Evolutionary conservation across 2,888 invertebrate genomes (phyloP).

Genomic region (Gymnoscelis rufifasciata): DNA sequence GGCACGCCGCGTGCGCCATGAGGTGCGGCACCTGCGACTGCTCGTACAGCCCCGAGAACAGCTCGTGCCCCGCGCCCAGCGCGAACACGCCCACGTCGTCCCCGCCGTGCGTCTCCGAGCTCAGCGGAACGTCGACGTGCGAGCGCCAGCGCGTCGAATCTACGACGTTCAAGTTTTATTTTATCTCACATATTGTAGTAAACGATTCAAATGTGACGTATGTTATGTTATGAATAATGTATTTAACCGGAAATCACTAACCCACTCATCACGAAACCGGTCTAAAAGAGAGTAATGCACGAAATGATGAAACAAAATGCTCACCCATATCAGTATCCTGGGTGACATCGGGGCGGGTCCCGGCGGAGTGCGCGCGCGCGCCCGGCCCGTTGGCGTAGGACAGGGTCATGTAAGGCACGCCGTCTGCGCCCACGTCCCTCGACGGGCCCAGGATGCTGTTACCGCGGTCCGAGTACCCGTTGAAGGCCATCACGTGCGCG

Average conservation of each 20-base stretch:
- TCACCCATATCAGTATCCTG: slow-evolving; percentile 55
- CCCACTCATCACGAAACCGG: too few relatives aligned
- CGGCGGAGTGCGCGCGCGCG: slow-evolving; percentile 79
- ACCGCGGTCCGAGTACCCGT: slow-evolving; percentile 1
- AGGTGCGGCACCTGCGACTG: slow-evolving; percentile 88
- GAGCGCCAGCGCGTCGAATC: slow-evolving; percentile 38
- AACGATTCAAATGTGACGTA: too few relatives aligned
- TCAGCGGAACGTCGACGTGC: slow-evolving; percentile 75
- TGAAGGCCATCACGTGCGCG: slow-evolving; percentile 83
- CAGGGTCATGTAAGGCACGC: slow-evolving; percentile 75
- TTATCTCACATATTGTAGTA: too few relatives aligned
- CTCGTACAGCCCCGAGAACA: slow-evolving; percentile 87
- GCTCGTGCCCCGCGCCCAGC: slow-evolving; percentile 84
- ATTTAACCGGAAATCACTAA: too few relatives aligned
- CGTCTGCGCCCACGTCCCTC: slow-evolving; percentile 49
- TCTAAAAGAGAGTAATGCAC: too few relatives aligned
- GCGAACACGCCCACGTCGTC: slow-evolving; percentile 89
- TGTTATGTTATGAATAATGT: too few relatives aligned
- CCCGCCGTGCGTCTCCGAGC: slow-evolving; percentile 84
- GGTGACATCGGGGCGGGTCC: slow-evolving; percentile 68
- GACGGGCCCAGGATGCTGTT: slow-evolving; percentile 1
- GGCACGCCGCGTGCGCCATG: slow-evolving; percentile 84
- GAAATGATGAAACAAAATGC: slow-evolving; percentile 23
- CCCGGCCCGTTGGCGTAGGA: slow-evolving; percentile 76
- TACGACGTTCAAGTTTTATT: slow-evolving; percentile 14